Percentiles rank a stretch among this genome's conserved stretches.
These are phyloP conservation scores for Centroberyx gerrardi DNA, from an alignment of 2,797 vertebrate species.

Conservation along the genomic window DNA sequence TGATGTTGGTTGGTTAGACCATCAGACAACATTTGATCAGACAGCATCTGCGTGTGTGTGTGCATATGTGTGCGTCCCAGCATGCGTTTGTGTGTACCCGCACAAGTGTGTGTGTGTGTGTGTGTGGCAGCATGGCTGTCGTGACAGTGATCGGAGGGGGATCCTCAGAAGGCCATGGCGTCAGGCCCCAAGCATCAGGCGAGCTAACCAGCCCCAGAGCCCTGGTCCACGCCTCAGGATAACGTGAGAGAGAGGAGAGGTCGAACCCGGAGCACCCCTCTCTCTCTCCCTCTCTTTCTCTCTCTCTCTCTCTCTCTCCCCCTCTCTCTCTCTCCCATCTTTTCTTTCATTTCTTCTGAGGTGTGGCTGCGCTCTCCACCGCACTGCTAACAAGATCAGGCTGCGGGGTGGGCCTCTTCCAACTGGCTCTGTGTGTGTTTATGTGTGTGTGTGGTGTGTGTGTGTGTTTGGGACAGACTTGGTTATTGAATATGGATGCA, in stretches of 20 bases:
- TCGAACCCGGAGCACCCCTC: constrained; percentile 41
- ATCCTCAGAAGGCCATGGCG: constrained; percentile 14
- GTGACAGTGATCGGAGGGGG: constrained; percentile 37
- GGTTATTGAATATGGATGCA: constrained; percentile 68
- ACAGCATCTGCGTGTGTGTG: constrained; percentile 13
- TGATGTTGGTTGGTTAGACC: neutral
- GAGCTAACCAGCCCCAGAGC: constrained; percentile 54
- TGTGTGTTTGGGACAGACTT: constrained; percentile 61
- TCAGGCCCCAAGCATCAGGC: constrained; percentile 42
- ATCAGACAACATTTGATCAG: constrained; percentile 27
- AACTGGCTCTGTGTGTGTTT: constrained; percentile 66
- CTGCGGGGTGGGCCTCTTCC: constrained; percentile 78
- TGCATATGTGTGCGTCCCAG: constrained; percentile 7
- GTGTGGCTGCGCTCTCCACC: constrained; percentile 77
- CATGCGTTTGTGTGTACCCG: constrained; percentile 38
- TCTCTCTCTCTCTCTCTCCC: constrained; percentile 18
- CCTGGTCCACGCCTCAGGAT: constrained; percentile 56
- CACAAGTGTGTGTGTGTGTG: constrained; percentile 28
- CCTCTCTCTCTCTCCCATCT: constrained; percentile 48
- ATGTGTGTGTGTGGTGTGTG: constrained; percentile 35
- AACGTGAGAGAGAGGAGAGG: constrained; percentile 69
- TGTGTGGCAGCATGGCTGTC: constrained; percentile 13
- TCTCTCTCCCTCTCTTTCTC: constrained; percentile 23
- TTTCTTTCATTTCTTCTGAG: constrained; percentile 73
- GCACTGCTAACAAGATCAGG: constrained; percentile 84